These are phyloP conservation scores for Lithodes maja DNA, from an alignment of 2,888 invertebrate genomes.

Conservation along the genomic window DNA sequence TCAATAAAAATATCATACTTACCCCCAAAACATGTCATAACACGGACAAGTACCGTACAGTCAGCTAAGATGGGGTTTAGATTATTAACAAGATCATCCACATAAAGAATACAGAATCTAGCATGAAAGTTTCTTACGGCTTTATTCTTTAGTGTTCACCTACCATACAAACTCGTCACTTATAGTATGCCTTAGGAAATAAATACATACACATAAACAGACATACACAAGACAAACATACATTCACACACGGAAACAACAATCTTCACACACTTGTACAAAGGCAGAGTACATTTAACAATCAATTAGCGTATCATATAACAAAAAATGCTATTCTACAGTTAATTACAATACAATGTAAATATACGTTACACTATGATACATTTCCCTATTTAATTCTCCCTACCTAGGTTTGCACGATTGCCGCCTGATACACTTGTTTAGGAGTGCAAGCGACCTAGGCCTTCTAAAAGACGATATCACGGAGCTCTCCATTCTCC, in stretches of 20 bases:
- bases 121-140: background rate
- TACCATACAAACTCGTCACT: background rate
- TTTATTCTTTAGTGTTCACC: background rate
- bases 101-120: background rate
- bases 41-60: too few species aligned
- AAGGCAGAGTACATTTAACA: background rate
- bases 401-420: background rate
- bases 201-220: background rate
- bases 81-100: background rate
- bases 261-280: background rate
- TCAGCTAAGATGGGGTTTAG: background rate
- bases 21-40: too few species aligned
- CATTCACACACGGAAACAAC: background rate
- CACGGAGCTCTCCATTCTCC: too few species aligned
- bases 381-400: background rate
- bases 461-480: too few species aligned
- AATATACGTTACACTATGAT: background rate
- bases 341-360: background rate
- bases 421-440: too few species aligned
- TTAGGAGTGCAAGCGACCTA: too few species aligned
- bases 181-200: background rate
- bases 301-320: background rate
- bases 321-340: background rate
- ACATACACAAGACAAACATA: background rate
- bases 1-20: too few species aligned